Evolutionary conservation across 2,797 vertebrate species (phyloP).

Genomic region (Borostomias antarcticus): DNA sequence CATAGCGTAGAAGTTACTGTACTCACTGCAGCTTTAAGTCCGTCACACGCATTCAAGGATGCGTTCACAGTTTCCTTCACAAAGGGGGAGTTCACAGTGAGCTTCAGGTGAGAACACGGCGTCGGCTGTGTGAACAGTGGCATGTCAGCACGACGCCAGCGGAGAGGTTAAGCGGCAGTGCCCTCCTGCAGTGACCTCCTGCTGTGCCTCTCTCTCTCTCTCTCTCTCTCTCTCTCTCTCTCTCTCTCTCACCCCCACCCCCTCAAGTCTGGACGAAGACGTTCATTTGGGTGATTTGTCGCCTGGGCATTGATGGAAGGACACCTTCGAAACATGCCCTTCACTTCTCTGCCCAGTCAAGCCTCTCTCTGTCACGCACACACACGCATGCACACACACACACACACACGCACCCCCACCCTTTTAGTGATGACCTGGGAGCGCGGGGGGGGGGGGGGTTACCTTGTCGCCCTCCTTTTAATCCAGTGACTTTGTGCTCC

Average conservation of each 20-base stretch:
- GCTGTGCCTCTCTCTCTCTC: background rate
- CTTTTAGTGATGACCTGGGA: background rate
- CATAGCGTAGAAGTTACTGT: no score
- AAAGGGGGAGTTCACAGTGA: no score
- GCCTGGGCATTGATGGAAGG: background rate
- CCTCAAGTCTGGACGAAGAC: background rate
- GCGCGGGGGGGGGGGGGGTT: constrained; percentile 35
- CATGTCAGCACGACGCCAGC: no score
- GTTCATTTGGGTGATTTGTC: constrained; percentile 13
- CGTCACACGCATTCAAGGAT: no score
- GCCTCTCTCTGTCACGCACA: background rate
- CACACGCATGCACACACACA: background rate
- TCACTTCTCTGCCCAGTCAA: background rate
- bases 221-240: constrained; percentile 9
- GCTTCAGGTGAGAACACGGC: no score
- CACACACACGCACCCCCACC: background rate
- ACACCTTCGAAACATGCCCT: constrained; percentile 3
- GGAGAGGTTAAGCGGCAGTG: no score
- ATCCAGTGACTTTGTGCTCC: constrained; percentile 31
- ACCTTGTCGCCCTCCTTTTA: constrained; percentile 45
- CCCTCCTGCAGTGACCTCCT: background rate
- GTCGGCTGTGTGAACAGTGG: no score
- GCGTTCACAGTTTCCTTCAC: no score
- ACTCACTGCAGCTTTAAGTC: no score
- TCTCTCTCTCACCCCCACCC: background rate